A percentile compares a stretch with the other conserved stretches of the same genome.
Conservation (phyloP, 2,797 vertebrate species). For the Carduelis carduelis region DNA sequence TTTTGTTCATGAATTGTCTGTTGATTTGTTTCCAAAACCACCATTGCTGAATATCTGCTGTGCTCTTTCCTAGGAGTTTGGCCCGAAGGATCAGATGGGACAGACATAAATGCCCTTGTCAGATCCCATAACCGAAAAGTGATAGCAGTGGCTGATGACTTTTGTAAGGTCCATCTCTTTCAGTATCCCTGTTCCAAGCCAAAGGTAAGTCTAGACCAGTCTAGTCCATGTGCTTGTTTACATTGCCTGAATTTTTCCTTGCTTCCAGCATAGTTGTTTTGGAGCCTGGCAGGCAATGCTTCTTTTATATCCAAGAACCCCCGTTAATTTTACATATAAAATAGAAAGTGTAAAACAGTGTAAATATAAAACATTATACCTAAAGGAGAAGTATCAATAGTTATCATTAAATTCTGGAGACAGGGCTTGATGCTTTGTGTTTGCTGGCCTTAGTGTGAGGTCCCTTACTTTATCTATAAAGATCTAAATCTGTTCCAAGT, state of each 20-base stretch:
- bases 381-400: not conserved
- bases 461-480: not conserved
- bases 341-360: not conserved
- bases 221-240: not conserved
- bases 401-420: not conserved
- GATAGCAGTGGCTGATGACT: conserved; percentile 95
- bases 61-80: conserved; percentile 84
- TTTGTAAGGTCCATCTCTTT: conserved; percentile 98
- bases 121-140: conserved; percentile 92
- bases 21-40: not conserved
- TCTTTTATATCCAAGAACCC: not conserved
- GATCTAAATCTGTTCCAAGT: not conserved
- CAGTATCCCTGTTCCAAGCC: conserved; percentile 93
- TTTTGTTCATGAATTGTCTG: not conserved
- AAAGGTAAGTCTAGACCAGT: conserved; percentile 80
- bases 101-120: conserved; percentile 95
- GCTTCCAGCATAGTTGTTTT: not conserved
- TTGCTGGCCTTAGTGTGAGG: not conserved
- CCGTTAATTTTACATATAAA: not conserved
- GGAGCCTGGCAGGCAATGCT: not conserved
- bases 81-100: conserved; percentile 97
- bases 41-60: not conserved
- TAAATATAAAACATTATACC: not conserved
- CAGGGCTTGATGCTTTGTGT: not conserved
- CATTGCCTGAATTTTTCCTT: not conserved